phyloP scores from a whole-genome alignment of 2,888 invertebrate genomes.

The Epirrhoe alternata region DNA sequence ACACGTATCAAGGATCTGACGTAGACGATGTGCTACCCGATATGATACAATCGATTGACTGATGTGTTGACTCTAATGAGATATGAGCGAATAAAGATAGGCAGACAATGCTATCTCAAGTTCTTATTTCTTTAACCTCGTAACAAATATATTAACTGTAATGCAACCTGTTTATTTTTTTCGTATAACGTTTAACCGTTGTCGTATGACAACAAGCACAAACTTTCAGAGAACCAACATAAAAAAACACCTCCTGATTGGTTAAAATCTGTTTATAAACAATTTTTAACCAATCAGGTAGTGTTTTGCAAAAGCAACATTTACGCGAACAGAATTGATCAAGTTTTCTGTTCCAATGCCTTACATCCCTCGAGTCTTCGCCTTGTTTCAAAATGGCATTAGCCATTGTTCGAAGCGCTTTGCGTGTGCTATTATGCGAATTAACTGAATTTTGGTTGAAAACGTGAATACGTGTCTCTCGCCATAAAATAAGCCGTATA shows the following conservation, averaged over 20 bases:
- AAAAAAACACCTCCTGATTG: not conserved
- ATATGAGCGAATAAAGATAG: not conserved
- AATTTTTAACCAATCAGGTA: too few species aligned
- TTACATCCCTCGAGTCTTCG: slow-evolving; percentile 21
- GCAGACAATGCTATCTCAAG: too few species aligned
- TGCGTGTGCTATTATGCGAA: slow-evolving; percentile 53
- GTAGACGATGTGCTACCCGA: slow-evolving; percentile 11
- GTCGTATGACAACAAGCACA: not conserved
- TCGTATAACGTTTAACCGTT: not conserved
- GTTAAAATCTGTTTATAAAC: not conserved
- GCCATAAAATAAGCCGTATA: slow-evolving; percentile 6
- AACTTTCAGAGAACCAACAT: not conserved
- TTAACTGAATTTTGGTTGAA: slow-evolving; percentile 42
- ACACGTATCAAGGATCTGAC: slow-evolving; percentile 16
- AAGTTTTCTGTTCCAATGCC: slow-evolving; percentile 3
- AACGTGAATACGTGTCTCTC: slow-evolving; percentile 24
- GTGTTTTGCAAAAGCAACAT: not conserved
- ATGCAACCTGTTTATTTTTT: not conserved
- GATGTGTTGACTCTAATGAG: slow-evolving; percentile 4
- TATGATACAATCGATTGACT: slow-evolving; percentile 14
- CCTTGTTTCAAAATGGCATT: slow-evolving; percentile 69
- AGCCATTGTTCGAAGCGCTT: slow-evolving; percentile 64
- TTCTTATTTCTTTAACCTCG: too few species aligned
- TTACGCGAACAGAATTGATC: slow-evolving; percentile 1
- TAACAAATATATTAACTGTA: too few species aligned